Percentiles rank a stretch among this genome's conserved stretches.
phyloP scores from a whole-genome alignment of 2,888 invertebrate species.

The Nymphalis urticae region DNA sequence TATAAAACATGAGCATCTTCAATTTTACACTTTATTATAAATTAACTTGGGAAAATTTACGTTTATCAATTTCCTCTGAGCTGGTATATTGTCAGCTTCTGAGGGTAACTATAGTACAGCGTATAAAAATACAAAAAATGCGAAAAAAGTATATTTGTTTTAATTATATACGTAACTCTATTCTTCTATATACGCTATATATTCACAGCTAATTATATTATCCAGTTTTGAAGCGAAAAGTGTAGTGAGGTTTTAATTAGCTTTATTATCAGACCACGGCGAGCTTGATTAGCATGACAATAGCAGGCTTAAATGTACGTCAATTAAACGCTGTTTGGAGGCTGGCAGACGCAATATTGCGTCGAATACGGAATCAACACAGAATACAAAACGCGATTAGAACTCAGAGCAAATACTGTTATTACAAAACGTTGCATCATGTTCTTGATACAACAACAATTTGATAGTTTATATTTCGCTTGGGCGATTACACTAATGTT shows the following conservation, averaged over 20 bases:
- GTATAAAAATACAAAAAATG: not conserved
- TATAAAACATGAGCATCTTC: too few species aligned
- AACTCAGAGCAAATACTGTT: constrained; percentile 1
- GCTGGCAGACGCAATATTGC: constrained; percentile 32
- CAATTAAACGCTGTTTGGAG: constrained; percentile 51
- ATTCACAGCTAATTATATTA: constrained; percentile 1
- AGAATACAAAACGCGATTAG: constrained; percentile 17
- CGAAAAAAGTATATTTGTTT: not conserved
- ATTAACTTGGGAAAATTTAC: too few species aligned
- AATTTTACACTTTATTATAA: too few species aligned
- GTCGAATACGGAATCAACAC: constrained; percentile 28
- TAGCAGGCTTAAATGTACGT: constrained; percentile 49
- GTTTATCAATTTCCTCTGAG: too few species aligned
- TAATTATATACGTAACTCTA: not conserved
- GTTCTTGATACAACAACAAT: not conserved
- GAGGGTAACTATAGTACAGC: too few species aligned
- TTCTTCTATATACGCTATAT: not conserved
- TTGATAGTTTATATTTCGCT: not conserved
- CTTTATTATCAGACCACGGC: constrained; percentile 21
- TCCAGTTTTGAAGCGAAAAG: constrained; percentile 3
- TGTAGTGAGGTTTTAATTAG: constrained; percentile 24
- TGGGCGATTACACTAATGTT: not conserved
- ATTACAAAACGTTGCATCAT: not conserved
- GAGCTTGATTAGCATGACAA: constrained; percentile 59
- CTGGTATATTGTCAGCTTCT: too few species aligned